These are phyloP conservation scores for Acanthisitta chloris DNA, from an alignment of 2,113 vertebrate species.

Conservation along the genomic window DNA sequence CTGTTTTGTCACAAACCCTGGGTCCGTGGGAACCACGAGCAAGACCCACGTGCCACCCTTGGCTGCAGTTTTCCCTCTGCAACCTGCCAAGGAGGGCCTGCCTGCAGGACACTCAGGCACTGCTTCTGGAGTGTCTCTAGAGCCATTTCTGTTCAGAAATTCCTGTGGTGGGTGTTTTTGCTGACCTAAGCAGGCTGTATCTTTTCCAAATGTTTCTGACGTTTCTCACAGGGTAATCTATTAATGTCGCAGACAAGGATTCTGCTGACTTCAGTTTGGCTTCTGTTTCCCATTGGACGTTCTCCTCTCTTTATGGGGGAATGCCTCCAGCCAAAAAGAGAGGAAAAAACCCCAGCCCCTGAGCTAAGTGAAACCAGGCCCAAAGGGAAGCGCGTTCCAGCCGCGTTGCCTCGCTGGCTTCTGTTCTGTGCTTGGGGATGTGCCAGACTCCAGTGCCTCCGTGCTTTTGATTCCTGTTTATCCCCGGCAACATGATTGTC, in stretches of 20 bases:
- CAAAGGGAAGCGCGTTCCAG: background rate
- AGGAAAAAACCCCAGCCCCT: background rate
- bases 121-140: background rate
- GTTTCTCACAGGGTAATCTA: slow-evolving; percentile 10
- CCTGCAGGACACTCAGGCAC: background rate
- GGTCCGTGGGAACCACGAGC: background rate
- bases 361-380: slow-evolving; percentile 54
- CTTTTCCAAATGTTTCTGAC: slow-evolving; percentile 9
- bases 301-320: slow-evolving; percentile 1
- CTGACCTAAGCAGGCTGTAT: slow-evolving; percentile 23
- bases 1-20: background rate
- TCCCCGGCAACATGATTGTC: slow-evolving; percentile 69
- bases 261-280: slow-evolving; percentile 65
- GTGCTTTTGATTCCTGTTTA: slow-evolving; percentile 75
- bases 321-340: slow-evolving; percentile 33
- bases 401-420: slow-evolving; percentile 21
- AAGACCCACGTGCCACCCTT: background rate
- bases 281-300: slow-evolving; percentile 36
- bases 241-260: slow-evolving; percentile 21
- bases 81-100: background rate
- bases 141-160: slow-evolving; percentile 21
- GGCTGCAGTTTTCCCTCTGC: background rate
- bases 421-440: slow-evolving; percentile 54
- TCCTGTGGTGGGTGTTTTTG: background rate
- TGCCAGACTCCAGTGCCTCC: slow-evolving; percentile 70